A percentile compares a stretch with the other conserved stretches of the same genome.
Conservation (phyloP, 2,113 vertebrate genomes). For the Emydocephalus ijimae region DNA sequence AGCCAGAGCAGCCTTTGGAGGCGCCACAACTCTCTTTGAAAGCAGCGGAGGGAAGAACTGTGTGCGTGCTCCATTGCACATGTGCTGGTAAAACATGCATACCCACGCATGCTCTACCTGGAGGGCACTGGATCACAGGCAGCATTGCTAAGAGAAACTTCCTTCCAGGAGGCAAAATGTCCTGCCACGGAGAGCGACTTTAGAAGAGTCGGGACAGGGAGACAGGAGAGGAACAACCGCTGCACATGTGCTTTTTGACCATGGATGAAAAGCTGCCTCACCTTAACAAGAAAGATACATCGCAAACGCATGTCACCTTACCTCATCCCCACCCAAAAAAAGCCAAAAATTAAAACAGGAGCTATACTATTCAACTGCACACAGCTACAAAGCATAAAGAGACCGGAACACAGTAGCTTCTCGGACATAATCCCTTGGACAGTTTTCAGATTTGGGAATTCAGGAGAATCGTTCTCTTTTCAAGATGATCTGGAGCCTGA, state of each 20-base stretch:
- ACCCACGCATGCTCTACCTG: background rate
- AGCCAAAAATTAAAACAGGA: background rate
- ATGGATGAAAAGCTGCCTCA: background rate
- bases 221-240: background rate
- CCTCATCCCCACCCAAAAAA: background rate
- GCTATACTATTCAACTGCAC: background rate
- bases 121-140: background rate
- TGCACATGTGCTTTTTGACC: background rate
- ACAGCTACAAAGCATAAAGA: background rate
- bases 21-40: background rate
- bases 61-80: background rate
- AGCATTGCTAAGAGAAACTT: background rate
- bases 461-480: background rate
- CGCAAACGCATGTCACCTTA: background rate
- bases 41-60: background rate
- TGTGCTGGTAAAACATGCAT: too few relatives aligned
- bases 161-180: too few relatives aligned
- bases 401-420: background rate
- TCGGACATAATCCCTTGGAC: background rate
- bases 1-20: background rate
- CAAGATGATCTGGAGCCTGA: background rate
- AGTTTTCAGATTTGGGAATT: background rate
- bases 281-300: background rate
- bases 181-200: too few relatives aligned
- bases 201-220: rapidly evolving